phyloP scores from a whole-genome alignment of 2,888 invertebrate species.

The Trachelus troglodyta region DNA sequence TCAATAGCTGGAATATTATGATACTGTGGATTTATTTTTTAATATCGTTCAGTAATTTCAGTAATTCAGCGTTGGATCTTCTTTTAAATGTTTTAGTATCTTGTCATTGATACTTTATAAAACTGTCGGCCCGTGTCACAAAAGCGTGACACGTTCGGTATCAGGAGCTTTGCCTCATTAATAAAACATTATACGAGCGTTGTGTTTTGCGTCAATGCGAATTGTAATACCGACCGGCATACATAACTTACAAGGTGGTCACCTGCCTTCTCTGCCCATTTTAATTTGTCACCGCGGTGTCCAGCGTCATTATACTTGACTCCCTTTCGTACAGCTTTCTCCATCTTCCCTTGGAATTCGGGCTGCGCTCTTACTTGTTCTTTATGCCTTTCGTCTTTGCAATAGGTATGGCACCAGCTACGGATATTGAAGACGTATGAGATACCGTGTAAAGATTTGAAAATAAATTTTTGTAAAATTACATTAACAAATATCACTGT shows the following conservation, averaged over 20 bases:
- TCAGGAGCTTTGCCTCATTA: conserved; percentile 12
- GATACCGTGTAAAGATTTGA: neutral
- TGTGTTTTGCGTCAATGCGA: conserved; percentile 23
- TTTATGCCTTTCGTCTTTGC: neutral
- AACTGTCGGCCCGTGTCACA: neutral
- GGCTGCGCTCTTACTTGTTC: neutral
- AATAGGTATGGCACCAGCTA: neutral
- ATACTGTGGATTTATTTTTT: too few species aligned
- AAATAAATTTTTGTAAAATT: too few species aligned
- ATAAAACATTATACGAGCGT: conserved; percentile 19
- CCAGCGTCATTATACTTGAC: neutral
- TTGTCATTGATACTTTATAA: neutral
- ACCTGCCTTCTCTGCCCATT: conserved; percentile 25
- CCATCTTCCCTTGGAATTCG: neutral
- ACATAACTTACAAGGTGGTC: neutral
- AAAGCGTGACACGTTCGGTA: neutral
- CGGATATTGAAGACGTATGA: neutral
- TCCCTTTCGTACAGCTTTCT: neutral
- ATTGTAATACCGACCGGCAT: conserved; percentile 10
- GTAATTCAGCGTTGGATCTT: too few species aligned
- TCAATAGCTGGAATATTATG: too few species aligned
- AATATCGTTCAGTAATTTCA: too few species aligned
- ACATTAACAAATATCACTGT: too few species aligned
- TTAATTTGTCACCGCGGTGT: conserved; percentile 43
- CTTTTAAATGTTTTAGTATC: too few species aligned